A percentile compares a stretch with the other conserved stretches of the same genome.
Evolutionary conservation across 2,113 vertebrate genomes (phyloP).

Genomic region (Pipa parva): DNA sequence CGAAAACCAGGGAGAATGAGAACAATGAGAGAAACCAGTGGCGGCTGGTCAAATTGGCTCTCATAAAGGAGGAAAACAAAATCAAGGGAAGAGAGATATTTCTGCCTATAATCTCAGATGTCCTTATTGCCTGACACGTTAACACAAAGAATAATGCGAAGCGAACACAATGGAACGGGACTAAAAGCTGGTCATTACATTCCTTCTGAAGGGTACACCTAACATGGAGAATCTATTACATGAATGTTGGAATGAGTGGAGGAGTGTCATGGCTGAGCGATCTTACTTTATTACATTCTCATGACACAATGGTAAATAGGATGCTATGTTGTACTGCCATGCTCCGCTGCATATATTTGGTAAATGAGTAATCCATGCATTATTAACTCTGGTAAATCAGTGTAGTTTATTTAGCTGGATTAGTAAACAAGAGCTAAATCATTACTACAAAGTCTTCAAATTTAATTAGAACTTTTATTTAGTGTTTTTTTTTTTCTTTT

Average conservation of each 20-base stretch:
- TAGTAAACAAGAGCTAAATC: not conserved
- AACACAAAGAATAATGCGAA: not conserved
- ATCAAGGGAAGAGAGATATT: too few relatives aligned
- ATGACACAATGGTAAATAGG: conserved; percentile 4
- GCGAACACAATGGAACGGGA: not conserved
- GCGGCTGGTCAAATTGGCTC: not conserved
- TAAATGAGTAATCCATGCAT: conserved; percentile 31
- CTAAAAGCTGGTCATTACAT: not conserved
- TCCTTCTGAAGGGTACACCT: too few relatives aligned
- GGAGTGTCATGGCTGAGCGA: conserved; percentile 3
- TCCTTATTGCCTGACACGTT: not conserved
- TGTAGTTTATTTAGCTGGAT: not conserved
- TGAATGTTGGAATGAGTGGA: not conserved
- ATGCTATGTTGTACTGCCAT: not conserved
- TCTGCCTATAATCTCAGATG: too few relatives aligned
- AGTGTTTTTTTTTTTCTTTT: too few relatives aligned
- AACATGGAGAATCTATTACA: not conserved
- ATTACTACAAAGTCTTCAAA: too few relatives aligned
- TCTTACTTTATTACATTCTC: conserved; percentile 9
- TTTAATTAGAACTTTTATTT: too few relatives aligned
- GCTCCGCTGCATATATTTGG: conserved; percentile 16
- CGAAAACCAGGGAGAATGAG: too few relatives aligned
- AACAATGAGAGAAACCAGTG: too few relatives aligned
- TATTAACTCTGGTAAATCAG: conserved; percentile 20
- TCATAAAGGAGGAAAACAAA: not conserved